Base-by-base conservation (phyloP, 2,888 invertebrate species). In the Yponomeuta evonymella region DNA sequence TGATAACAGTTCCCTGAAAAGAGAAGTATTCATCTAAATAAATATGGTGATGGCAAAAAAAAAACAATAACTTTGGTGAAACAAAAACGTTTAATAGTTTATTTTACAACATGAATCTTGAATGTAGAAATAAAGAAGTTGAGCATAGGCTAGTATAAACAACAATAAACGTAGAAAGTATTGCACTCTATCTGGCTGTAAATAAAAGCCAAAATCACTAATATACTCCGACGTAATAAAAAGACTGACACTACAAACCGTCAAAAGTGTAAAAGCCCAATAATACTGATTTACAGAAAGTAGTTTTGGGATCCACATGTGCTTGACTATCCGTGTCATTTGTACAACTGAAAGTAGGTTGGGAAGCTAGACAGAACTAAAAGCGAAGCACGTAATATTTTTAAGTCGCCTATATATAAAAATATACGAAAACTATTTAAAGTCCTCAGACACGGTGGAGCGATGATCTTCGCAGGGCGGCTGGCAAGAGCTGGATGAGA, bases 241-340 rank as follows among this genome's bases (percentile, higher is more conserved):
- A 43, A 43, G 43, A 8, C 43, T 43, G 43, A 43, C 43, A 43
- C 8, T 43, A 43, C 1, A 43, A 43, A 43, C 5, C 8, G 5
- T 43, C 6, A 5, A 43, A 43, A 43, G 6, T 43, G 43, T 58
- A 70, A 63, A 70, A 62, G 62, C 58, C 29, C 62, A 58, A n/a
- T 70, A 70, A 70, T 63, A 70, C 70, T 70, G 70, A 48, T 70
- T 23, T 30, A 29, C 33, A 23, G n/a, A 15, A 65, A 65, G 12
- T 23, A 65, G 12, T 29, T 33, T 65, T 43, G 43, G 51, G 15
- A 58, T 4, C 9, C 23, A 23, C 51, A 51, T 51, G 2, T 8
- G 36, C 15, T 64, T 64, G 29, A 65, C 30, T n/a, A 65, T 2
- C 1, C 30, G 43, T 43, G 6, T 5, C 43, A 43, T 43, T 43